Percentiles rank a stretch among this genome's conserved stretches.
Conservation (phyloP, 2,797 vertebrate species). For the Parotocinclus haroldoi region DNA sequence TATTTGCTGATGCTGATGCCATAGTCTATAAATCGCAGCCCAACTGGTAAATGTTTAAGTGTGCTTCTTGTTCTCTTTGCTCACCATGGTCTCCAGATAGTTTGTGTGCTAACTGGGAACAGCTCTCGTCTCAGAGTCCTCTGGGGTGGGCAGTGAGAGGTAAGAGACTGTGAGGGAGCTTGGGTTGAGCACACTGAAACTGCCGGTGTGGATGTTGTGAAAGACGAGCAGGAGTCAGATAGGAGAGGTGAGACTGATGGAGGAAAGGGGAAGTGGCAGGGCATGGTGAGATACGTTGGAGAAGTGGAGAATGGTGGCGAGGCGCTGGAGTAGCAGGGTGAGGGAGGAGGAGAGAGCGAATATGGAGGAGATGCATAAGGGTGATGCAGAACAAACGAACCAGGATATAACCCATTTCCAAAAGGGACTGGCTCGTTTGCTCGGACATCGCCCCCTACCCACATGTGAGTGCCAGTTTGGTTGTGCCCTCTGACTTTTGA, state of each 20-base stretch:
- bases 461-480: slow-evolving; percentile 23
- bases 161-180: slow-evolving; percentile 13
- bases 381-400: slow-evolving; percentile 42
- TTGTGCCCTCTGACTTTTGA: slow-evolving; percentile 15
- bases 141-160: slow-evolving; percentile 15
- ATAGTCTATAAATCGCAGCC: too few relatives aligned
- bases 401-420: slow-evolving; percentile 37
- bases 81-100: slow-evolving; percentile 53
- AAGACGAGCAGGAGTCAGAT: slow-evolving; percentile 33
- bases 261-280: slow-evolving; percentile 52
- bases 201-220: slow-evolving; percentile 29
- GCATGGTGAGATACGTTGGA: slow-evolving; percentile 44
- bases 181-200: slow-evolving; percentile 1
- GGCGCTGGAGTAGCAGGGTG: slow-evolving; percentile 47
- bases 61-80: not conserved
- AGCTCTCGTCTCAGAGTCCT: slow-evolving; percentile 46
- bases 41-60: too few relatives aligned
- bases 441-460: slow-evolving; percentile 22
- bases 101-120: slow-evolving; percentile 34
- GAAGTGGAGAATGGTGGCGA: slow-evolving; percentile 47
- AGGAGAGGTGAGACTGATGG: slow-evolving; percentile 42
- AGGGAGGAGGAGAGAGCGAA: slow-evolving; percentile 55
- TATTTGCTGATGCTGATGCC: too few relatives aligned
- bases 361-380: slow-evolving; percentile 54
- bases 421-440: slow-evolving; percentile 36